A percentile compares a stretch with the other conserved stretches of the same genome.
Conservation (phyloP, 1,140 invertebrate genomes). For the Nasonia giraulti region DNA sequence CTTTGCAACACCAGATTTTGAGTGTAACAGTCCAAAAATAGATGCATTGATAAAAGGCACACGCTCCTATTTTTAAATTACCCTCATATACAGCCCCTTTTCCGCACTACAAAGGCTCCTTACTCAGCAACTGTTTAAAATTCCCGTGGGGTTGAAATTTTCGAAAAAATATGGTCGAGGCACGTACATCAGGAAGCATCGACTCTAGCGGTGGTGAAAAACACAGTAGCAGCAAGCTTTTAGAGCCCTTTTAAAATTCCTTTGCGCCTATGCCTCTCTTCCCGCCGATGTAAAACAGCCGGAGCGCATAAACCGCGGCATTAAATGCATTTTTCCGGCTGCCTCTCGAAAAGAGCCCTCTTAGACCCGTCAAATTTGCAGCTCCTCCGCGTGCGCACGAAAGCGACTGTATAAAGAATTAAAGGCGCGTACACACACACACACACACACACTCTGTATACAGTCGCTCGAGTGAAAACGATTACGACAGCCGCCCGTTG, state of each 20-base stretch:
- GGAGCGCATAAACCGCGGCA: background rate
- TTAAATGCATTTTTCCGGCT: constrained; percentile 17
- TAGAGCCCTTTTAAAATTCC: constrained; percentile 41
- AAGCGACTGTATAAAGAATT: background rate
- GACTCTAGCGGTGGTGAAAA: background rate
- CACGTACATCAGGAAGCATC: background rate
- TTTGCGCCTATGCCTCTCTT: constrained; percentile 3
- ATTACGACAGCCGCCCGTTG: constrained; percentile 22
- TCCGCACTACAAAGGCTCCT: background rate
- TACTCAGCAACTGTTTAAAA: background rate
- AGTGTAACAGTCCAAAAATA: background rate
- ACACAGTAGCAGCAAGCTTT: background rate
- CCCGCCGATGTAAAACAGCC: constrained; percentile 15
- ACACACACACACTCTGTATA: too few relatives aligned
- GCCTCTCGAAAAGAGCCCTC: background rate
- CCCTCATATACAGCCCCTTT: background rate
- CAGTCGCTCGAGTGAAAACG: background rate
- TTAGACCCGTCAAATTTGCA: background rate
- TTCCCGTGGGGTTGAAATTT: background rate
- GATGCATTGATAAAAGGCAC: background rate
- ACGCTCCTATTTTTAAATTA: background rate
- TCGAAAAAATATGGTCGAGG: background rate
- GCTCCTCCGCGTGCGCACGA: background rate
- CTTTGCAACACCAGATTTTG: too few relatives aligned
- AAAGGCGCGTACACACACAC: background rate